Evolutionary conservation across 2,113 vertebrate species (phyloP).

Genomic region (Paraplagusia blochii): DNA sequence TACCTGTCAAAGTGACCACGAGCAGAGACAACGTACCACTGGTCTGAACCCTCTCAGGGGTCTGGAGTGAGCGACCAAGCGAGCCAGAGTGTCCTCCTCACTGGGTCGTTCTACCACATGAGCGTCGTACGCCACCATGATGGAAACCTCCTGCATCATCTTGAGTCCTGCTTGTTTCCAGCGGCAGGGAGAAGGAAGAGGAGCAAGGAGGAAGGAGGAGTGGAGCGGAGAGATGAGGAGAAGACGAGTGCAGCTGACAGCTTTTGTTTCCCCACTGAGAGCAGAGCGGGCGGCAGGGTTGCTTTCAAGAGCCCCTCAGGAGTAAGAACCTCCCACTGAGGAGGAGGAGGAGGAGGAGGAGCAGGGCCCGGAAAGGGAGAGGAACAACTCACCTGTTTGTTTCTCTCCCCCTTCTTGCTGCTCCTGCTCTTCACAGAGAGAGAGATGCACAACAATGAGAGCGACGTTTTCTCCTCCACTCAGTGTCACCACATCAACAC

Average conservation of each 20-base stretch:
- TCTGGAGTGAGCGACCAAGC: conserved; percentile 88
- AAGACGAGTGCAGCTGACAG: conserved; percentile 44
- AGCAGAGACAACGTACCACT: conserved; percentile 82
- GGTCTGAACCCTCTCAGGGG: conserved; percentile 85
- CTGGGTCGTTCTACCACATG: conserved; percentile 89
- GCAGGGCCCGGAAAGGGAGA: conserved; percentile 15
- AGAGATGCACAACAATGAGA: conserved; percentile 53
- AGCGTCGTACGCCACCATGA: conserved; percentile 91
- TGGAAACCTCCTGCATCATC: conserved; percentile 99
- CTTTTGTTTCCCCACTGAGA: conserved; percentile 46
- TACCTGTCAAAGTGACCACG: not conserved
- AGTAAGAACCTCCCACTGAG: conserved; percentile 51
- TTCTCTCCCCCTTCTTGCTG: conserved; percentile 29
- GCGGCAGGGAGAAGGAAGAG: conserved; percentile 21
- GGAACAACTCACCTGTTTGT: conserved; percentile 72
- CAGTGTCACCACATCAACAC: conserved; percentile 9
- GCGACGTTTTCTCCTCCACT: conserved; percentile 50
- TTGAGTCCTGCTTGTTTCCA: conserved; percentile 55
- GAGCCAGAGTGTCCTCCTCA: conserved; percentile 88
- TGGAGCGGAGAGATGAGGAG: not conserved
- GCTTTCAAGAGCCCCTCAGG: conserved; percentile 56
- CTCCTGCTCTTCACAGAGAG: conserved; percentile 42
- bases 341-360: conserved; percentile 13
- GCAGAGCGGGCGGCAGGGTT: conserved; percentile 37
- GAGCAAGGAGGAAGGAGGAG: conserved; percentile 5